These are phyloP conservation scores for Nomada fucata DNA, from an alignment of 2,888 invertebrate genomes.

Conservation along the genomic window DNA sequence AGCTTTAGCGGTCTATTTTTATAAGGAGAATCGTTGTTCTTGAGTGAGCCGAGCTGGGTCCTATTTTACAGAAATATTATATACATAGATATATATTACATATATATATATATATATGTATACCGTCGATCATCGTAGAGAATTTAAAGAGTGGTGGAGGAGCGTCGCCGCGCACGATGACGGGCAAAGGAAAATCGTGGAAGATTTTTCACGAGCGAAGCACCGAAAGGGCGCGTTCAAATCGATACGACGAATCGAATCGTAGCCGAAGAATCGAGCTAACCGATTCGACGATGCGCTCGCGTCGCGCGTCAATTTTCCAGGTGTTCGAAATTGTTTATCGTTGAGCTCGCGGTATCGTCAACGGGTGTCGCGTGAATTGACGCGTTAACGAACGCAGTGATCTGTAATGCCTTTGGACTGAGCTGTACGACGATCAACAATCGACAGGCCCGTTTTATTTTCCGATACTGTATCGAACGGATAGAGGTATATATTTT, in stretches of 20 bases:
- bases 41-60: conserved; percentile 45
- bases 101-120: conserved; percentile 13
- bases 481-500: conserved; percentile 65
- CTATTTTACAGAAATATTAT: conserved; percentile 48
- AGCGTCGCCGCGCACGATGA: neutral
- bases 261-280: too few relatives aligned
- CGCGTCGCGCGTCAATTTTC: conserved; percentile 20
- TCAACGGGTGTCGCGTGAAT: conserved; percentile 21
- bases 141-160: neutral
- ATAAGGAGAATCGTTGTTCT: conserved; percentile 51
- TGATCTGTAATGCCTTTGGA: conserved; percentile 60
- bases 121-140: neutral
- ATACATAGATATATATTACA: conserved; percentile 16
- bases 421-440: conserved; percentile 63
- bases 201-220: neutral
- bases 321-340: too few relatives aligned
- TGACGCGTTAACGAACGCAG: conserved; percentile 35
- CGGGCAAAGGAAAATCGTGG: neutral
- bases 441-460: conserved; percentile 56
- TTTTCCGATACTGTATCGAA: conserved; percentile 52
- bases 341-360: neutral
- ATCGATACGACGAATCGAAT: too few relatives aligned
- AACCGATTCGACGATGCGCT: too few relatives aligned
- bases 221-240: too few relatives aligned
- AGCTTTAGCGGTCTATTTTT: conserved; percentile 62